Evolutionary conservation across 1,140 invertebrate species (phyloP).

Genomic region (Melanaphis sacchari): DNA sequence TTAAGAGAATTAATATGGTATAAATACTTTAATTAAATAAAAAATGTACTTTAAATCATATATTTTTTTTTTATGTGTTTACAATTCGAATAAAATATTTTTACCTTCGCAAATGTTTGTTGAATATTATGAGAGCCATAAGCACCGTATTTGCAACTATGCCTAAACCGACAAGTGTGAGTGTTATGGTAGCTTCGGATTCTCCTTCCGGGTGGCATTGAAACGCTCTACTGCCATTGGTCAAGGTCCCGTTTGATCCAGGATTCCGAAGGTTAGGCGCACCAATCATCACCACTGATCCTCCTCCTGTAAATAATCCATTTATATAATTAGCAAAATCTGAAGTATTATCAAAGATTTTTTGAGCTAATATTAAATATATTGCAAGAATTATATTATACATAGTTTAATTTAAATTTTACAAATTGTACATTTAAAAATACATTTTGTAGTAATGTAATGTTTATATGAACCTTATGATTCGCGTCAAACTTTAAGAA

Average conservation of each 20-base stretch:
- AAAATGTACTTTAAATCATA: background rate
- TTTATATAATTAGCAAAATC: background rate
- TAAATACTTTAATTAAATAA: background rate
- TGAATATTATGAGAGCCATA: slow-evolving; percentile 80
- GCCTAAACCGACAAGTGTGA: slow-evolving; percentile 78
- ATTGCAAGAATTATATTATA: background rate
- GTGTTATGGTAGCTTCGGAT: slow-evolving; percentile 79
- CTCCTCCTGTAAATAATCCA: slow-evolving; percentile 65
- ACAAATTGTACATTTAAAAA: too few species aligned
- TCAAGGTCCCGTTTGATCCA: slow-evolving; percentile 70
- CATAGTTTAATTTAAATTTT: background rate
- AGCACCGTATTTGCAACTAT: slow-evolving; percentile 83
- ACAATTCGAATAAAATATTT: background rate
- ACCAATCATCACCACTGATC: slow-evolving; percentile 77
- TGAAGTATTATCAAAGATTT: background rate
- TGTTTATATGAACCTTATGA: too few species aligned
- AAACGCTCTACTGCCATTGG: slow-evolving; percentile 73
- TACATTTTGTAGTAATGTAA: too few species aligned
- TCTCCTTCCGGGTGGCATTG: slow-evolving; percentile 81
- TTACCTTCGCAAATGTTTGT: slow-evolving; percentile 77
- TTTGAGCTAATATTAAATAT: background rate
- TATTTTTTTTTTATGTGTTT: background rate
- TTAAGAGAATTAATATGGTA: background rate
- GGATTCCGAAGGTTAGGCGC: slow-evolving; percentile 75
- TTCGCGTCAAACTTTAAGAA: background rate